phyloP scores from a whole-genome alignment of 2,113 vertebrate genomes.

The Plectropomus leopardus region DNA sequence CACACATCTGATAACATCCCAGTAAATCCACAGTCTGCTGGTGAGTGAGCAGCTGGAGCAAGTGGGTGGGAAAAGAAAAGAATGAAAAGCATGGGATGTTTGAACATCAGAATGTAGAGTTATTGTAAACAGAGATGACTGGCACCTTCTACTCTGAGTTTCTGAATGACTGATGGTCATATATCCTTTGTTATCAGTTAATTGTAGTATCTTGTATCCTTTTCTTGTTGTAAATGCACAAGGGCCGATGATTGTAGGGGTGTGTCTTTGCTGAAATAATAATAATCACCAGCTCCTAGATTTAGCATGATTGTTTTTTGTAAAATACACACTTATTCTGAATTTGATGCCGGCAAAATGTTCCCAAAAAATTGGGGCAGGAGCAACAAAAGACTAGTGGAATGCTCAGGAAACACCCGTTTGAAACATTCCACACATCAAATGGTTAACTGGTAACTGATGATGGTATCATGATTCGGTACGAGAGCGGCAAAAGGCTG shows the following conservation, averaged over 20 bases:
- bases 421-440: too few species aligned
- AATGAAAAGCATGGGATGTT: not conserved
- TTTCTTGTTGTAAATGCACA: not conserved
- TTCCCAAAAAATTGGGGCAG: too few species aligned
- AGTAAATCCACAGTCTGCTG: not conserved
- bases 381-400: too few species aligned
- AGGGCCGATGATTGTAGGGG: not conserved
- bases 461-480: too few species aligned
- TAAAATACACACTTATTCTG: too few species aligned
- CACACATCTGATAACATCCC: constrained; percentile 15
- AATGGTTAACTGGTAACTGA: too few species aligned
- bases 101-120: not conserved
- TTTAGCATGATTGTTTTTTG: too few species aligned
- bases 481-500: too few species aligned
- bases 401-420: too few species aligned
- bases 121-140: constrained; percentile 8
- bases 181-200: not conserved
- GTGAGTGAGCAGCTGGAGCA: not conserved
- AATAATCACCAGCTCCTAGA: not conserved
- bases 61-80: not conserved
- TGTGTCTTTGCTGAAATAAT: not conserved
- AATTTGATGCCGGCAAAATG: too few species aligned
- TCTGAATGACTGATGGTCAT: not conserved
- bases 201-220: not conserved
- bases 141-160: not conserved